phyloP scores from a whole-genome alignment of 2,888 invertebrate species.

The Galeopsomyia nigrocyanea region DNA sequence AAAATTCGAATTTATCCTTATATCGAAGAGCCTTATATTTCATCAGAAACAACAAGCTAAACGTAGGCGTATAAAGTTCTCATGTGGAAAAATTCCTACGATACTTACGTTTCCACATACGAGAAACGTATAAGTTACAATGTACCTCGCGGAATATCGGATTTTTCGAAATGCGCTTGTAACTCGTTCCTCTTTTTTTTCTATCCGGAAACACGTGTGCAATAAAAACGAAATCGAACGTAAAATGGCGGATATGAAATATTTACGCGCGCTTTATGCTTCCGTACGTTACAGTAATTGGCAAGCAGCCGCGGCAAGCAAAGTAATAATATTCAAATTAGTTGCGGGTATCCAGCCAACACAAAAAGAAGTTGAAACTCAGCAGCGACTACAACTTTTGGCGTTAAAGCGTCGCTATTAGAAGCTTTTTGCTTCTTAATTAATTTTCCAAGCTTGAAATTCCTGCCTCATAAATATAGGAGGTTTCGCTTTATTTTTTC shows the following conservation, averaged over 20 bases:
- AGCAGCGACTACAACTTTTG: not conserved
- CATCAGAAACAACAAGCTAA: no score
- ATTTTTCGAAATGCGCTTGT: slow-evolving; percentile 3
- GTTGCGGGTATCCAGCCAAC: not conserved
- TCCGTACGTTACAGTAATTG: no score
- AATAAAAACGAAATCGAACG: no score
- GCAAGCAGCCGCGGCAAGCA: no score
- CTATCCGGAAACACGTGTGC: no score
- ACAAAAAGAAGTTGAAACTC: not conserved
- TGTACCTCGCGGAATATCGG: slow-evolving; percentile 15
- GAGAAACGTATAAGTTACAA: slow-evolving; percentile 12
- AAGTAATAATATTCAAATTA: not conserved
- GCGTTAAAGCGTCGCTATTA: not conserved
- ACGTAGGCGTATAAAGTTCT: no score
- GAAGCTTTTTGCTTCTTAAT: not conserved
- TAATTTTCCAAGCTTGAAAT: not conserved
- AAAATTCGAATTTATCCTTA: no score
- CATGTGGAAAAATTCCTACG: no score
- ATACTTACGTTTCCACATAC: no score
- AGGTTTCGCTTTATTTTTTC: not conserved
- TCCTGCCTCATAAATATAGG: not conserved
- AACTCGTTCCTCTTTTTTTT: no score
- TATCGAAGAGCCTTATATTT: no score
- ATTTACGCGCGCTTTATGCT: not conserved
- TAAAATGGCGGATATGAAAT: no score